These are phyloP conservation scores for Hydroisotoma schaefferi DNA, from an alignment of 2,888 invertebrate genomes.

Conservation along the genomic window DNA sequence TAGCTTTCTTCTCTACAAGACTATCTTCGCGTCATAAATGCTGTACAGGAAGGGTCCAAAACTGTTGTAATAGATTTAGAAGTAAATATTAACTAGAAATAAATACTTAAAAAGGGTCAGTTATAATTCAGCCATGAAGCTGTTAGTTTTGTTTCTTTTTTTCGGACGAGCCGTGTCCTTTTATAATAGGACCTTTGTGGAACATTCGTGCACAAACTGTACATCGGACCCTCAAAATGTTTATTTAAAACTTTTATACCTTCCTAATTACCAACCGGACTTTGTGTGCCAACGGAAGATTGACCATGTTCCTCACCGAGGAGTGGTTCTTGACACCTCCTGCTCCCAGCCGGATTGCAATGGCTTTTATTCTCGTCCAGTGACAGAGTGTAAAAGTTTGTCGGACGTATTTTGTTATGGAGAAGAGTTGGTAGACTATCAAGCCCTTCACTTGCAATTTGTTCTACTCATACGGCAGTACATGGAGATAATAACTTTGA, in stretches of 20 bases:
- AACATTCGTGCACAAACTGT: not conserved
- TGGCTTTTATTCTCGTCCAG: not conserved
- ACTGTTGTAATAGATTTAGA: too few relatives aligned
- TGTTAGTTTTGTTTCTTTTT: not conserved
- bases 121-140: not conserved
- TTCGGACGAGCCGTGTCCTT: not conserved
- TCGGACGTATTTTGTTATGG: too few relatives aligned
- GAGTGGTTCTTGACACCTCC: not conserved
- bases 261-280: not conserved
- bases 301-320: not conserved
- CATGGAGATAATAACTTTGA: too few relatives aligned
- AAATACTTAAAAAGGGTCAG: not conserved
- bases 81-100: not conserved
- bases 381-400: too few relatives aligned
- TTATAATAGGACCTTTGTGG: not conserved
- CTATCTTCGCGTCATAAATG: too few relatives aligned
- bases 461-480: too few relatives aligned
- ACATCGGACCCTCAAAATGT: not conserved
- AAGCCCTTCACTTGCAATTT: too few relatives aligned
- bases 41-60: too few relatives aligned
- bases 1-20: too few relatives aligned
- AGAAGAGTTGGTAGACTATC: too few relatives aligned
- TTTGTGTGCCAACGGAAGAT: not conserved
- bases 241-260: not conserved
- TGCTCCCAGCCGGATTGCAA: not conserved